Evolutionary conservation across 2,797 vertebrate species (phyloP).

Genomic region (Arrhamphus sclerolepis): DNA sequence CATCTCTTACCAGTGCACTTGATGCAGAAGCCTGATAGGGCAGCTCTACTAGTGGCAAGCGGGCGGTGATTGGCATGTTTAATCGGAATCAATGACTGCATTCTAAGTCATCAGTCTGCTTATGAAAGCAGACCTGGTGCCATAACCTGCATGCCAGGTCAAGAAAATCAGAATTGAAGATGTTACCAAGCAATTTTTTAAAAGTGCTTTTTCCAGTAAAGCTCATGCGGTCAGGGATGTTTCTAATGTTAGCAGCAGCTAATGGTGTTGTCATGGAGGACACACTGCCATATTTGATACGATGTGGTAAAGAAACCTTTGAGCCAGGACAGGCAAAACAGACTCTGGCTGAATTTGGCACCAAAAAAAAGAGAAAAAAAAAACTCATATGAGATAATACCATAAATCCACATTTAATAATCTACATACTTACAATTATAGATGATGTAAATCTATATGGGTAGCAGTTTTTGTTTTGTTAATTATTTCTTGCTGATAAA

Average conservation of each 20-base stretch:
- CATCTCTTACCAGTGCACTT: slow-evolving; percentile 57
- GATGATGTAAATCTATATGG: no score
- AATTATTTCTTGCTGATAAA: no score
- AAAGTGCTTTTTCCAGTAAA: slow-evolving; percentile 19
- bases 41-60: no score
- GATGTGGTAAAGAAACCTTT: background rate
- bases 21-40: slow-evolving; percentile 42
- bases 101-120: slow-evolving; percentile 7
- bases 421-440: no score
- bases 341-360: background rate
- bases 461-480: no score
- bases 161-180: slow-evolving; percentile 6
- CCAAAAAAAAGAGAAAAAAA: background rate
- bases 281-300: background rate
- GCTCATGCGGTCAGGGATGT: background rate
- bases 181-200: slow-evolving; percentile 5
- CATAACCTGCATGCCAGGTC: slow-evolving; percentile 10
- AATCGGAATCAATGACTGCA: slow-evolving; percentile 49
- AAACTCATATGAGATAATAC: background rate
- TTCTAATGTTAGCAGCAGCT: background rate
- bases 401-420: no score
- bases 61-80: slow-evolving; percentile 34
- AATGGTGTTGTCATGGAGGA: background rate
- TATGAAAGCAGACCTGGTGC: slow-evolving; percentile 18
- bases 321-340: background rate